A percentile compares a stretch with the other conserved stretches of the same genome.
These are phyloP conservation scores for Drosophila nebulosa DNA, from an alignment of 1,140 invertebrate genomes.

Conservation along the genomic window DNA sequence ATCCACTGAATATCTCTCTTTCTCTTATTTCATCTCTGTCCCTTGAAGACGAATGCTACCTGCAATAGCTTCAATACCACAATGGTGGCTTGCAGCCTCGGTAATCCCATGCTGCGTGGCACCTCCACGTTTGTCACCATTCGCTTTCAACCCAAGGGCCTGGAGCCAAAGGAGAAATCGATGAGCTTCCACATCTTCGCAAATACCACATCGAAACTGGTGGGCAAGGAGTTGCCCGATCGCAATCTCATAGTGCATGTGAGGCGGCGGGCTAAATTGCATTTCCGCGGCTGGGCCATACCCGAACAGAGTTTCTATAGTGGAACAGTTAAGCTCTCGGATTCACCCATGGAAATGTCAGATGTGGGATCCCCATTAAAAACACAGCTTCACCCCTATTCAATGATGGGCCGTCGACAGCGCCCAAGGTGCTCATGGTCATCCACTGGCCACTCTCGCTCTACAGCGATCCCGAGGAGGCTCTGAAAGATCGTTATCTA, in stretches of 20 bases:
- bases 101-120: constrained; percentile 90
- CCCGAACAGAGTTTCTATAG: constrained; percentile 93
- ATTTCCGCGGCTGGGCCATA: constrained; percentile 87
- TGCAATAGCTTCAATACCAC: constrained; percentile 89
- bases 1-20: not conserved
- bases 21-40: not conserved
- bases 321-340: constrained; percentile 88
- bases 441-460: constrained; percentile 96
- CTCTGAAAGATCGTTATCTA: constrained; percentile 90
- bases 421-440: constrained; percentile 88
- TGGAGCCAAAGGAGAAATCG: constrained; percentile 86
- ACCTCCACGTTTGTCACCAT: constrained; percentile 84
- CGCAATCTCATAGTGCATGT: constrained; percentile 85
- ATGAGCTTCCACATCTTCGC: constrained; percentile 88
- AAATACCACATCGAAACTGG: constrained; percentile 93
- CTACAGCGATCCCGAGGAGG: constrained; percentile 85
- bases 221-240: constrained; percentile 82
- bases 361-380: constrained; percentile 92
- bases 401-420: constrained; percentile 93
- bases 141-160: constrained; percentile 89
- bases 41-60: constrained; percentile 82
- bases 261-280: constrained; percentile 90
- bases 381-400: constrained; percentile 92
- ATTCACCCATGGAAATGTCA: constrained; percentile 90
- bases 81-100: constrained; percentile 89